Base-by-base conservation (phyloP, 2,113 vertebrate species). In the Cichladusa arquata region DNA sequence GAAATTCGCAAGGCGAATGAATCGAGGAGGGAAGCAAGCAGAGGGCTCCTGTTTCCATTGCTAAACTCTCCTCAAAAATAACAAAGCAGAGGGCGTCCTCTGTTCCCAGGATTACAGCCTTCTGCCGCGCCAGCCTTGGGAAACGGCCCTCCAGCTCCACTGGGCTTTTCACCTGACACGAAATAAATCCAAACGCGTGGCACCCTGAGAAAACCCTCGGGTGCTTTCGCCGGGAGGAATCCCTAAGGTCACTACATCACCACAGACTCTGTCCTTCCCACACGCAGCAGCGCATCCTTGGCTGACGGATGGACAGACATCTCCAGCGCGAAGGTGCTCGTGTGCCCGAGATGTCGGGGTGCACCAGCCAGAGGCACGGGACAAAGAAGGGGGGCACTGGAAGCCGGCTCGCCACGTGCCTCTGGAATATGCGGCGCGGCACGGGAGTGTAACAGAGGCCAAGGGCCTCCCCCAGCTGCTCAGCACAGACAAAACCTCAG, bases 41-140 rank as follows among this genome's bases (percentile, higher is more conserved):
- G 81, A 86, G 83, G 60, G 92, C 60, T 96, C 76, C 87, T 31
- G 54, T 86, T 80, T 88, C 66, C 85, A 62, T 15, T 47, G 92
- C 85, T 95, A 80, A 93, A 95, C 91, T 95, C 94, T 76, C 73
- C 73, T 60, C 85, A 81, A 76, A 93, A 96, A 94, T 83, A 90
- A 92, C 88, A 80, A 94, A 96, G 92, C 96, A 92, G 94, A 95
- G 93, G 86, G 95, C 90, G 69, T 95, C 92, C 92, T 70, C 94
- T 57, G 69, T 58, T 91, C 53, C 92, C 83, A 67, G 70, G 79
- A 95, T 88, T 26, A 77, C 47, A 42, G 87, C 18, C 48, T 89
- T 62, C 72, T 53, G 76, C 83, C 3, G 48, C 65, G 85, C 72
- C 94, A 84, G 92, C 85, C 76, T 34, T 8, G 2, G 78, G 67